Conservation (phyloP, 2,113 vertebrate species). For the Scolopax mira region DNA sequence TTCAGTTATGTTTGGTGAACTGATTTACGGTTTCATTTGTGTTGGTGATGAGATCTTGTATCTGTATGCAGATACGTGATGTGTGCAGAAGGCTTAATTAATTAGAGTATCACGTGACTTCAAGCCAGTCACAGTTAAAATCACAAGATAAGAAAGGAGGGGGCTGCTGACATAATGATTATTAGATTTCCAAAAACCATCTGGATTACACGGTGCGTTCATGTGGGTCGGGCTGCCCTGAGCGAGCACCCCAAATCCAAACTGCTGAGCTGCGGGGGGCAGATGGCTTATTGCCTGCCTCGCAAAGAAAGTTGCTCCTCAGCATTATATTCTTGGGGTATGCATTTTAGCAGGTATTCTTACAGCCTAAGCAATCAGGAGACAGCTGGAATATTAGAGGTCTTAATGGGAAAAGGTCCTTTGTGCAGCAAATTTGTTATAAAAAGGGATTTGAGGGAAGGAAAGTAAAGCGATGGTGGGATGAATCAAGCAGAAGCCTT, state of each 20-base stretch:
- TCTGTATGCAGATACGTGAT: not conserved
- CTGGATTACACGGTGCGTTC: accelerated
- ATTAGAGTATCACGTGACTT: not conserved
- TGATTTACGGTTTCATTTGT: not conserved
- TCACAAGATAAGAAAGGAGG: not conserved
- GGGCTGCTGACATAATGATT: not conserved
- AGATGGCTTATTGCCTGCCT: not conserved
- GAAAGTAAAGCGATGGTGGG: not conserved
- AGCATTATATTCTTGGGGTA: not conserved
- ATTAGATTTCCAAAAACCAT: not conserved
- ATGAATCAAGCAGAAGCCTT: not conserved
- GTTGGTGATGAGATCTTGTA: not conserved
- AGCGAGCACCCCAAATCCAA: accelerated
- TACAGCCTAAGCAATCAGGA: not conserved
- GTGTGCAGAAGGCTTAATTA: not conserved
- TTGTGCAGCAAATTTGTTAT: not conserved
- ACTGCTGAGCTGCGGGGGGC: not conserved
- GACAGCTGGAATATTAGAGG: not conserved
- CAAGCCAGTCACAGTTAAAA: not conserved
- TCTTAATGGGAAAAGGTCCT: not conserved
- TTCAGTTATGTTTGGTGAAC: not conserved
- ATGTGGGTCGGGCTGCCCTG: not conserved
- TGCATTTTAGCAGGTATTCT: not conserved
- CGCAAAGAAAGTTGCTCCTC: not conserved
- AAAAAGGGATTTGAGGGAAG: not conserved